phyloP scores from a whole-genome alignment of 2,888 invertebrate genomes.

The Xestia c-nigrum region DNA sequence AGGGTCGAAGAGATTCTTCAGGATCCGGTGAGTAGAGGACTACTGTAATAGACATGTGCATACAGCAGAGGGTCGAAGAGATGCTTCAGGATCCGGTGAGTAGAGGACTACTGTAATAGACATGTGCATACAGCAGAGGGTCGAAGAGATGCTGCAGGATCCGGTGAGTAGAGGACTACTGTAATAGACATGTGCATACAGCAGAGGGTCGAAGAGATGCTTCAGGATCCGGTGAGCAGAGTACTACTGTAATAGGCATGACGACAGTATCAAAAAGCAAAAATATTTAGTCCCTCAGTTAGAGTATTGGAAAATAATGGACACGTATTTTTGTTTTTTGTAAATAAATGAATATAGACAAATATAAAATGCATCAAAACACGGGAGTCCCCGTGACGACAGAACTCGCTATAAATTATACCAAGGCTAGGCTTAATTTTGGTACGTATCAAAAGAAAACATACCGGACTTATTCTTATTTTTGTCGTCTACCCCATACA shows the following conservation, averaged over 20 bases:
- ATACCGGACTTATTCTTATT: too few species aligned
- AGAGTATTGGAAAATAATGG: too few species aligned
- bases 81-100: constrained; percentile 70
- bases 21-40: constrained; percentile 65
- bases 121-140: constrained; percentile 57
- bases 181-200: constrained; percentile 51
- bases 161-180: constrained; percentile 57
- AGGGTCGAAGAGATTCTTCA: constrained; percentile 65
- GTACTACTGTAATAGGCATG: background rate
- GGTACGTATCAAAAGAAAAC: too few species aligned
- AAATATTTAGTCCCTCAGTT: too few species aligned
- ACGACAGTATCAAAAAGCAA: too few species aligned
- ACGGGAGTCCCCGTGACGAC: too few species aligned
- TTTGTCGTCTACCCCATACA: too few species aligned
- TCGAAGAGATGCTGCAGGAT: constrained; percentile 67
- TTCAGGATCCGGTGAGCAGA: constrained; percentile 68
- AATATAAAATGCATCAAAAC: too few species aligned
- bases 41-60: constrained; percentile 41
- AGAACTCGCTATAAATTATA: too few species aligned
- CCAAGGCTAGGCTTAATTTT: too few species aligned
- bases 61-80: constrained; percentile 63
- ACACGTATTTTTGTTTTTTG: too few species aligned
- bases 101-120: constrained; percentile 22
- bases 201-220: constrained; percentile 64
- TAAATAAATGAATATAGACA: too few species aligned